Evolutionary conservation across 2,113 vertebrate species (phyloP), one percentile per base, ranked within the genome.

Genomic region (Ceuthmochares aereus): DNA sequence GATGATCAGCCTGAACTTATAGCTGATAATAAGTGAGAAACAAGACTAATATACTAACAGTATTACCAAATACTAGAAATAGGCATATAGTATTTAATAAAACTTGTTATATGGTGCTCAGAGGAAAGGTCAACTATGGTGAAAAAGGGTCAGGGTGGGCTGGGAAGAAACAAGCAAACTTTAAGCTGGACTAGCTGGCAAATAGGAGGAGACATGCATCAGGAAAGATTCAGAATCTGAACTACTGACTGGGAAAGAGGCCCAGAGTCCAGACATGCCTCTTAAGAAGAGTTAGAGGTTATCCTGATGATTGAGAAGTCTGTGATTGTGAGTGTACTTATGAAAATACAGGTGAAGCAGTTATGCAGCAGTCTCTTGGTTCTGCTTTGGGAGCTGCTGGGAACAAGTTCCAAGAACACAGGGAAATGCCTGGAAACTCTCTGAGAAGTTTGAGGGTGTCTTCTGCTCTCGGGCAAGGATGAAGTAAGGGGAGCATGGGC

Each of bases 401-500:
- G 23, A 8, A 58, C 14, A 72, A 80, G 29, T 22, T 49, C 26
- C 59, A 81, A 68, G 37, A 32, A 43, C 5, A 10, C 4, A 43
- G 32, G 32, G 16, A 72, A 81, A 80, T 1, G 1, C 26, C n/a
- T 42, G 42, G 19, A 18, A 55, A 40, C 2, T 0, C 0, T n/a
- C 22, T 75, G 55, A 73, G 11, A 83, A 54, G 40, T 9, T 10
- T 52, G 21, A 69, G 49, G 16, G 14, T 58, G 18, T 9, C 49
- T 23, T 5, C 29, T 70, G 10, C 23, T 56, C 23, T 51, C 32
- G 62, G 22, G 18, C n/a, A 75, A 76, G 43, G 21, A 42, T 3
- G 5, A 69, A 4, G 6, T 34, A 80, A 69, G 22, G 13, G 20
- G 11, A 54, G 5, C 32, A 10, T 30, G 16, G 11, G 29, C 9